Percentiles rank a stretch among this genome's conserved stretches.
Conservation (phyloP, 92 coral and sea anemone species). For the Muricea muricata region DNA sequence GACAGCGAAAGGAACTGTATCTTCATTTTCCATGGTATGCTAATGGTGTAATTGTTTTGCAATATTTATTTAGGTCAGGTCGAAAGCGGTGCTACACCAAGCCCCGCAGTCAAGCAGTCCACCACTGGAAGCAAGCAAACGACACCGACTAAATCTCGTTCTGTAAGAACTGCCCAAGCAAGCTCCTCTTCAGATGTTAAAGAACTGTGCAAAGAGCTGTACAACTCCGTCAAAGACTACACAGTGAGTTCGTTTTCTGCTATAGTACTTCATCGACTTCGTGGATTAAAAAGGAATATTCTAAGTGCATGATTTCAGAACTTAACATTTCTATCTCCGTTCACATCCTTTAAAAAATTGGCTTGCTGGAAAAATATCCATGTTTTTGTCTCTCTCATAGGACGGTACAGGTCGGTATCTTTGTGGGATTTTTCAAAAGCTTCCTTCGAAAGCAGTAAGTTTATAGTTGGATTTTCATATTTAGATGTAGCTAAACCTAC, state of each 20-base stretch:
- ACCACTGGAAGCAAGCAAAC: conserved; percentile 66
- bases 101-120: conserved; percentile 67
- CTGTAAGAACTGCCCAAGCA: conserved; percentile 79
- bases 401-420: conserved; percentile 94
- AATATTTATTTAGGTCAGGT: conserved; percentile 47
- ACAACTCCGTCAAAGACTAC: conserved; percentile 91
- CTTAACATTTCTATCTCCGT: too few relatives aligned
- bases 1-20: too few relatives aligned
- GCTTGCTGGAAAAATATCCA: too few relatives aligned
- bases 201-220: conserved; percentile 88
- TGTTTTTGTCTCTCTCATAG: conserved; percentile 34
- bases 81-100: conserved; percentile 40
- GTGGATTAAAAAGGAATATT: too few relatives aligned
- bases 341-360: neutral
- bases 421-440: conserved; percentile 95
- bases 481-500: neutral
- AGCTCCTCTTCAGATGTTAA: conserved; percentile 85
- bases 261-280: too few relatives aligned
- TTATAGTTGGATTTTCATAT: neutral
- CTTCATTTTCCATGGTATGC: too few relatives aligned
- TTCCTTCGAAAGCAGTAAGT: conserved; percentile 96
- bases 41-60: neutral
- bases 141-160: conserved; percentile 86
- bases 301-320: too few relatives aligned
- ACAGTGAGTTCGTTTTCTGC: conserved; percentile 73